These are phyloP conservation scores for Brachymystax lenok DNA, from an alignment of 2,797 vertebrate genomes.

Conservation along the genomic window DNA sequence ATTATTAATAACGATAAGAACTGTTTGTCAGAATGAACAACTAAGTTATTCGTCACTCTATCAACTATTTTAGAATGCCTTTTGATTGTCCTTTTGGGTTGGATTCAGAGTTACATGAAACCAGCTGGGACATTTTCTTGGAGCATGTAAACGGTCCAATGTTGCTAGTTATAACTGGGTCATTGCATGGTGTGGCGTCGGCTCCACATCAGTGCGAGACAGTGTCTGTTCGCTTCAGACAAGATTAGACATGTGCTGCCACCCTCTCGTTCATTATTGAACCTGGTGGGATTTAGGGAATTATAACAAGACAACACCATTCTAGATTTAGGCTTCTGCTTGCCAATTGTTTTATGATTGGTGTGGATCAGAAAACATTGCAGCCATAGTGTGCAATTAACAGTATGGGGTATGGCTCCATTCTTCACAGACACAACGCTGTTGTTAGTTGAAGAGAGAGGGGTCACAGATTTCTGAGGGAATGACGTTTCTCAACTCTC, in stretches of 20 bases:
- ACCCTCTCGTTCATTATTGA: background rate
- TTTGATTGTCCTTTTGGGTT: background rate
- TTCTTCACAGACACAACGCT: background rate
- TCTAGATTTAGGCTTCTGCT: background rate
- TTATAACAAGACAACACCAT: background rate
- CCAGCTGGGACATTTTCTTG: background rate
- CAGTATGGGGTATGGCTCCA: background rate
- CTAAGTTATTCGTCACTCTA: background rate
- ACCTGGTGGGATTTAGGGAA: background rate
- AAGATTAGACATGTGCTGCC: background rate
- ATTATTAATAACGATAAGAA: background rate
- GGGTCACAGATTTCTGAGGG: background rate
- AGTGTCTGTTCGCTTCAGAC: background rate
- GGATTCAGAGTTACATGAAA: background rate
- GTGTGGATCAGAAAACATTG: background rate
- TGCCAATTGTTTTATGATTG: background rate
- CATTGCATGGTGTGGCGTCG: slow-evolving; percentile 7
- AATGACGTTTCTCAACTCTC: too few relatives aligned
- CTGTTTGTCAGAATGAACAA: background rate
- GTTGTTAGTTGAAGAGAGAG: background rate
- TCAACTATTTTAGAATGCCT: background rate
- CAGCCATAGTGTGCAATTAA: background rate
- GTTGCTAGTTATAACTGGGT: slow-evolving; percentile 1
- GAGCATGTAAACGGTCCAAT: background rate
- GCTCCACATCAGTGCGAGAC: background rate